A percentile compares a stretch with the other conserved stretches of the same genome.
Conservation (phyloP, 1,140 invertebrate species). For the Popillia japonica region DNA sequence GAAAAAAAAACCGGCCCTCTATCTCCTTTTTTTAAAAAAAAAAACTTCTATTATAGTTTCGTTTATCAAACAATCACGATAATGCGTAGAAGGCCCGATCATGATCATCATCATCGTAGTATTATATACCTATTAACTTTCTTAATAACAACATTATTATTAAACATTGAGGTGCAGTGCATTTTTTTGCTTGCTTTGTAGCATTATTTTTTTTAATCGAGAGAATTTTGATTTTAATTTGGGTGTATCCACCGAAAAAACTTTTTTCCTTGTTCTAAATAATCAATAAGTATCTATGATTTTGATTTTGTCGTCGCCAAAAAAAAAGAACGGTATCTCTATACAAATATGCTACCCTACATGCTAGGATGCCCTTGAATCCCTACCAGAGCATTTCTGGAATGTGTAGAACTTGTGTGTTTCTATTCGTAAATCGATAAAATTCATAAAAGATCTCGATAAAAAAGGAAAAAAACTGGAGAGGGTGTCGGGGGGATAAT, state of each 20-base stretch:
- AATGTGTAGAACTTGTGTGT: slow-evolving; percentile 53
- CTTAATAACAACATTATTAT: background rate
- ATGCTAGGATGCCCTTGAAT: slow-evolving; percentile 60
- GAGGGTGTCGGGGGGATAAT: background rate
- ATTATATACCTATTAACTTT: slow-evolving; percentile 11
- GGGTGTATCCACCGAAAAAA: background rate
- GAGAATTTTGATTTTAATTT: background rate
- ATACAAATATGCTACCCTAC: slow-evolving; percentile 15
- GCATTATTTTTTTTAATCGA: background rate
- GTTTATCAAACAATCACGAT: background rate
- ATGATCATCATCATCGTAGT: too few relatives aligned
- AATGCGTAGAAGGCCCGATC: background rate
- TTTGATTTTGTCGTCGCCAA: background rate
- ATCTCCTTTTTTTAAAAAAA: background rate
- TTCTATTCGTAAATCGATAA: slow-evolving; percentile 15
- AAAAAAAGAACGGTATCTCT: background rate
- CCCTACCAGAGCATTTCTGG: slow-evolving; percentile 60
- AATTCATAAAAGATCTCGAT: slow-evolving; percentile 8
- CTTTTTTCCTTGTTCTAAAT: background rate
- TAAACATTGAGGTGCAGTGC: slow-evolving; percentile 2
- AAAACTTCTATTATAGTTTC: background rate
- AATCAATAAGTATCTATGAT: background rate
- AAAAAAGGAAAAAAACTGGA: background rate
- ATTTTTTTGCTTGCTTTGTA: background rate
- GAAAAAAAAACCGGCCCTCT: slow-evolving; percentile 37